Percentiles rank a stretch among this genome's conserved stretches.
These are phyloP conservation scores for Neolamprologus falcicula DNA, from an alignment of 2,113 vertebrate species.

Conservation along the genomic window DNA sequence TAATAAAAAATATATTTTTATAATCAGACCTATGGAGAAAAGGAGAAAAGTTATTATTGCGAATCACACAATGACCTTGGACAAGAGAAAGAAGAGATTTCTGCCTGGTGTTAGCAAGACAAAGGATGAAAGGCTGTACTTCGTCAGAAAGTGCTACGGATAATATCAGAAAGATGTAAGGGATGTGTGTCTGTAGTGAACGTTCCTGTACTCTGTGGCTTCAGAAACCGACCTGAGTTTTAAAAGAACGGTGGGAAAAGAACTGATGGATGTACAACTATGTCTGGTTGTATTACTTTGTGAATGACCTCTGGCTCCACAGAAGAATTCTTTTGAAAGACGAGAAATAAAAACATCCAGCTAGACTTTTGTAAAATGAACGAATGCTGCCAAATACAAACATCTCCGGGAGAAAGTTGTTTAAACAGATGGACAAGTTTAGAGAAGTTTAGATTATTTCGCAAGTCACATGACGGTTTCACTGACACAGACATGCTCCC, in stretches of 20 bases:
- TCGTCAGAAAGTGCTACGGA: background rate
- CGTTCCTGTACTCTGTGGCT: background rate
- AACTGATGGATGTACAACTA: background rate
- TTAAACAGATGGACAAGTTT: background rate
- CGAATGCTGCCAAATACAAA: background rate
- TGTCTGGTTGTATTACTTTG: background rate
- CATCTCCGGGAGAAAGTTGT: background rate
- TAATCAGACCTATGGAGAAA: fast-evolving
- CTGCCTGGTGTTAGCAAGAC: background rate
- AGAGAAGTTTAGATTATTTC: background rate
- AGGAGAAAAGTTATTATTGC: background rate
- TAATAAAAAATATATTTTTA: background rate
- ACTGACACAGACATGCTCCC: background rate
- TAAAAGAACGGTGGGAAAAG: background rate
- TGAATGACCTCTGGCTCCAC: background rate
- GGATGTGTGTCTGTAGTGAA: background rate
- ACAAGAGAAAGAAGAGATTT: background rate
- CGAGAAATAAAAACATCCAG: background rate
- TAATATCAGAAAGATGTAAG: background rate
- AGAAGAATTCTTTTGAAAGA: background rate
- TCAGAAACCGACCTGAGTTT: background rate
- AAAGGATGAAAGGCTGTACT: background rate
- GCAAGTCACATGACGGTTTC: background rate
- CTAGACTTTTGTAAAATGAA: background rate
- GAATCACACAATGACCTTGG: background rate